A percentile compares a stretch with the other conserved stretches of the same genome.
Conservation (phyloP, 1,140 invertebrate genomes). For the Leptinotarsa texana region DNA sequence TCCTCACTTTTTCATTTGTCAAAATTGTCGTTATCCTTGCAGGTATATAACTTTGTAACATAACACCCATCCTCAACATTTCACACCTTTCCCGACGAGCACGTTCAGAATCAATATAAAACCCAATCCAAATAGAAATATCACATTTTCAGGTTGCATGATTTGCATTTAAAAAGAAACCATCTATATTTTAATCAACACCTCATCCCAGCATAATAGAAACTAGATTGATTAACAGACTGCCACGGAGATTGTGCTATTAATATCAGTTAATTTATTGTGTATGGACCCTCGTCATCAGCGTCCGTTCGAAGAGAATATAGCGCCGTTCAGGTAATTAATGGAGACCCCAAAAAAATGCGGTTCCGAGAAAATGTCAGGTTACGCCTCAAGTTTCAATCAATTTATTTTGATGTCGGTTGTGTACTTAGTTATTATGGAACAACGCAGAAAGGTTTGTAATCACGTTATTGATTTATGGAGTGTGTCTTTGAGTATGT, state of each 20-base stretch:
- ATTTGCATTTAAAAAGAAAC: conserved; percentile 30
- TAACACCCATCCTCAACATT: not conserved
- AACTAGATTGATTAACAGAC: conserved; percentile 26
- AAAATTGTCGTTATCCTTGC: no score
- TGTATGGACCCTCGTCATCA: conserved; percentile 12
- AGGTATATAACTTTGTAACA: no score
- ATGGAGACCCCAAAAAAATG: not conserved
- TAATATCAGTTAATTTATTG: conserved; percentile 21
- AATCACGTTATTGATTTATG: not conserved
- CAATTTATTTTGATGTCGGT: conserved; percentile 18
- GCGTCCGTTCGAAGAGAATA: conserved; percentile 4
- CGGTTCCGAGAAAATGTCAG: conserved; percentile 14
- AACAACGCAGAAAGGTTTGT: not conserved
- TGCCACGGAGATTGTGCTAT: conserved; percentile 16
- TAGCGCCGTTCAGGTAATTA: conserved; percentile 16
- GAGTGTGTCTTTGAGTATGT: no score
- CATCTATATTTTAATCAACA: conserved; percentile 29
- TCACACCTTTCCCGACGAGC: not conserved
- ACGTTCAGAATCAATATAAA: not conserved
- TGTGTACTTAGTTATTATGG: not conserved
- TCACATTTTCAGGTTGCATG: conserved; percentile 3
- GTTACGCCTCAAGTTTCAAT: conserved; percentile 19
- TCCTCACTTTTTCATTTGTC: no score
- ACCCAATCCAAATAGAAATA: not conserved
- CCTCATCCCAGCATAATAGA: conserved; percentile 24